Base-by-base conservation (phyloP, 2,888 invertebrate species). In the Apotomis betuletana region DNA sequence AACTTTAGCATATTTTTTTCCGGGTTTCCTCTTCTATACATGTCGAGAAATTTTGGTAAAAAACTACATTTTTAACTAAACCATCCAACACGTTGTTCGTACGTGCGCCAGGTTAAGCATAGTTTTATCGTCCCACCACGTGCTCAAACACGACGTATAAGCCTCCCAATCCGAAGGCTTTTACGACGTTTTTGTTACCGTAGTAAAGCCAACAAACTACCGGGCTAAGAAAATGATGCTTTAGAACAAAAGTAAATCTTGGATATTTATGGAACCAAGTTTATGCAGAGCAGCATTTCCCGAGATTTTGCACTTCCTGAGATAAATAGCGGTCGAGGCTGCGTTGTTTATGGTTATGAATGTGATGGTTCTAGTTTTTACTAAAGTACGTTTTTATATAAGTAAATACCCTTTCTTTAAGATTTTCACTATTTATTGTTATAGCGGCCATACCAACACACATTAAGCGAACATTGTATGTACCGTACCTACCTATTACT, bases 91-190 rank as follows among this genome's bases (percentile, higher is more conserved):
- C 49, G 49, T 49, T 3, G 12, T 10, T 9, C 49, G 49, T 49
- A 49, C 49, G 49, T 9, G 60, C 13, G 41, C 15, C 46, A 54
- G 60, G 46, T 9, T 61, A 49, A 61, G 60, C 60, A 61, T 61
- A 61, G 60, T 61, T 61, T 61, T 61, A 61, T 61, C 46, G 6
- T 1, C 41, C 41, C 6, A 41, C 41, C 5, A 41, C 41, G 6
- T 41, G 41, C 41, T 6, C 41, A 41, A 41, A 41, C 5, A 5
- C 41, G 41, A 41, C 41, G 41, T 41, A 41, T 41, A 41, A 41
- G 41, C 6, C 5, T 41, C 6, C 41, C 5, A 6, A 41, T 41
- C 41, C 5, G 6, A 6, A 41, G 41, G 41, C 41, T 5, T 6
- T 41, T 41, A 41, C 41, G 41, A 6, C 41, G 41, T 41, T 41